Evolutionary conservation across 37 sponge, comb jelly and placozoan genomes (phyloP), one percentile per base, ranked within the genome.

Genomic region (Aplysina aerophoba): DNA sequence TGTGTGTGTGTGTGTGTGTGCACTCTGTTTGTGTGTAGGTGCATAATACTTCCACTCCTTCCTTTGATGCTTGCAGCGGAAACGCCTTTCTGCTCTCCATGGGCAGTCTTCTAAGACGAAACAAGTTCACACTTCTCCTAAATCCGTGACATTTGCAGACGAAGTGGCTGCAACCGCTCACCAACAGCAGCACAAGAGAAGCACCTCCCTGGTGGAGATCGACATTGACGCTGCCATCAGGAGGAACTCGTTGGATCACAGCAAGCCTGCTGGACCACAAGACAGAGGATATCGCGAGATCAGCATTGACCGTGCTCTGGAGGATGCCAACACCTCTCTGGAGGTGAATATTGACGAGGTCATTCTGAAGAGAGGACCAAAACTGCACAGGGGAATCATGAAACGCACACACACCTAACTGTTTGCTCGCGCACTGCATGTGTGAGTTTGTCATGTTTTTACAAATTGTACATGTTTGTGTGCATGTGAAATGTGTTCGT

Each of bases 211-310:
- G 4, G 53, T 75, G 37, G 78, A 75, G 25, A 25, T 75, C 1
- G 78, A 75, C 78, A 75, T 75, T 41, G 78, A 75, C 41, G 78
- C 78, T 8, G 78, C 78, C 53, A 75, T 75, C 78, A 75, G 41
- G 41, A 75, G 38, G 53, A 62, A 62, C 64, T 28, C 64, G 4
- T 62, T 27, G 27, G 24, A n/a, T 5, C 33, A 40, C 16, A 44
- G 38, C 50, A 4, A 13, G 64, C 64, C 64, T 62, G 27, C 64
- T 27, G 24, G 27, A 4, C 28, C 64, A n/a, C 37, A n/a, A 0
- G 17, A 17, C 5, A 0, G 78, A 41, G 78, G 78, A 2, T 75
- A 75, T 36, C 33, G 37, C 25, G 78, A 75, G 37, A 15, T 75
- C 78, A 75, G 38, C 78, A 75, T 75, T 75, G 78, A 75, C 78